Percentiles rank a stretch among this genome's conserved stretches.
Evolutionary conservation across 2,113 vertebrate genomes (phyloP).

Genomic region (Tachysurus vachellii): DNA sequence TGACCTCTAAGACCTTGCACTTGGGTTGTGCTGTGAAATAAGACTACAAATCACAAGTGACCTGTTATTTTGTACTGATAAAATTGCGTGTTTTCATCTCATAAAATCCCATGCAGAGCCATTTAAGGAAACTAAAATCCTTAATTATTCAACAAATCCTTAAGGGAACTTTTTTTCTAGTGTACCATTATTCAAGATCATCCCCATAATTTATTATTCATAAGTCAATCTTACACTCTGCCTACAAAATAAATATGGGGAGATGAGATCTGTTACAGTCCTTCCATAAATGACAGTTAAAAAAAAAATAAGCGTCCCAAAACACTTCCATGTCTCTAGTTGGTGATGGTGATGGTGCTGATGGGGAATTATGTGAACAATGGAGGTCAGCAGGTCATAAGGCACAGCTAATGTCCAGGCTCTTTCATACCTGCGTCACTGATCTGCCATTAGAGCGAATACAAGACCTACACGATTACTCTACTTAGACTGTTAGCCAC

Average conservation of each 20-base stretch:
- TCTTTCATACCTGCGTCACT: constrained; percentile 3
- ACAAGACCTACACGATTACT: neutral
- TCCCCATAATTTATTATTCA: constrained; percentile 13
- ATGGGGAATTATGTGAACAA: neutral
- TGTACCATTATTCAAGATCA: neutral
- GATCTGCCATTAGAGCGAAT: constrained; percentile 10
- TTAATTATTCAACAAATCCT: neutral
- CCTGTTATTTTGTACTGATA: neutral
- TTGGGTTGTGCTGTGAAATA: neutral
- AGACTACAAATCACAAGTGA: neutral
- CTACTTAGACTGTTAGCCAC: neutral
- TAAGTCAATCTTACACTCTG: neutral
- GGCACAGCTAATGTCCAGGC: neutral
- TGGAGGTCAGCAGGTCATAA: constrained; percentile 17
- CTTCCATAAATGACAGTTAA: neutral
- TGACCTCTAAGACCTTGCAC: neutral
- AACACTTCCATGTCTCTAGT: too few relatives aligned
- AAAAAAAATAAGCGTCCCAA: neutral
- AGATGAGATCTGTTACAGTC: neutral
- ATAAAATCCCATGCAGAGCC: neutral
- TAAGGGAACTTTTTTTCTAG: neutral
- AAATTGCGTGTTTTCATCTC: neutral
- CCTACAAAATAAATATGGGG: neutral
- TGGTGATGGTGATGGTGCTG: neutral
- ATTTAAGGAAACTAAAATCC: neutral